Conservation (phyloP, 2,113 vertebrate species). For the Corythaixoides concolor region DNA sequence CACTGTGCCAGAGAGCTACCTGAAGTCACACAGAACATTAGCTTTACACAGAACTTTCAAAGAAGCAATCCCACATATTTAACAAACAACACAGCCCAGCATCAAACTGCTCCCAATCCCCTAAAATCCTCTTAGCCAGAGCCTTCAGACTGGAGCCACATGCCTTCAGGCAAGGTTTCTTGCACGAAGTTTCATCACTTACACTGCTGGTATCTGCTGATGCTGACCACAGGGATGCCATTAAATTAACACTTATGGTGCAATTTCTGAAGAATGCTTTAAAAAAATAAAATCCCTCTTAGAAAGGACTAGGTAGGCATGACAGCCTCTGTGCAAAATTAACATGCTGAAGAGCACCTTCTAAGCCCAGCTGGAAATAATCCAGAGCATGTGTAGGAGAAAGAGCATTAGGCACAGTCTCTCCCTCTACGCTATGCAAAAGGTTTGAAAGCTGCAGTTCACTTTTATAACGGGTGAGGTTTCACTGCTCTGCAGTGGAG, state of each 20-base stretch:
- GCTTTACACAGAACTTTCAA: background rate
- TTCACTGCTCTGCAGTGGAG: background rate
- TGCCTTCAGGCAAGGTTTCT: background rate
- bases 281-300: background rate
- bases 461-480: background rate
- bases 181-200: background rate
- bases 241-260: background rate
- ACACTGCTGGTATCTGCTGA: background rate
- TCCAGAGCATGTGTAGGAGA: accelerated
- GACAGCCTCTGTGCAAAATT: background rate
- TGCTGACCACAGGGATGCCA: background rate
- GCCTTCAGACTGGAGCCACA: background rate
- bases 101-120: background rate
- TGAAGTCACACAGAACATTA: background rate
- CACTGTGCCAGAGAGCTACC: background rate
- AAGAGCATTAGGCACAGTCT: background rate
- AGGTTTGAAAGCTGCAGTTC: background rate
- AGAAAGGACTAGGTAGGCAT: background rate
- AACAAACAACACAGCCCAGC: background rate
- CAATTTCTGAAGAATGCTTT: background rate
- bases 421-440: background rate
- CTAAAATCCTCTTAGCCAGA: conserved; percentile 1
- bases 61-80: background rate
- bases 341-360: background rate
- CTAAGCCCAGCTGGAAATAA: background rate